Evolutionary conservation across 92 coral and sea anemone species (phyloP).

Genomic region (Scolanthus callimorphus): DNA sequence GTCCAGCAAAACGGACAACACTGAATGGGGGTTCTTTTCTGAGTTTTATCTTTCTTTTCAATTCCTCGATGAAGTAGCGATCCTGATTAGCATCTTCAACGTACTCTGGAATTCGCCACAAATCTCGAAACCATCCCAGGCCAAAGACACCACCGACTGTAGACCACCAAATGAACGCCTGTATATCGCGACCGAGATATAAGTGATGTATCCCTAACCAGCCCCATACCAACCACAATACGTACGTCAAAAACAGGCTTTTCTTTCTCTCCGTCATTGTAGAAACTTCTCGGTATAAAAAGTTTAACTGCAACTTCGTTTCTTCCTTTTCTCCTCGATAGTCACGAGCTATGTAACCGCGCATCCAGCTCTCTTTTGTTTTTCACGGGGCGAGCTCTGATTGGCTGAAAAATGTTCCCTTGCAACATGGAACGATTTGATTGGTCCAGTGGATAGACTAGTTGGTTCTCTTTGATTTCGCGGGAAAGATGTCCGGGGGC

Average conservation of each 20-base stretch:
- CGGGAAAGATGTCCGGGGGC: background rate
- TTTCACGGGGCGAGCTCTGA: slow-evolving; percentile 38
- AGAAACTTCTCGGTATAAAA: too few relatives aligned
- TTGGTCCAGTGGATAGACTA: slow-evolving; percentile 11
- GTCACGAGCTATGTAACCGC: slow-evolving; percentile 8
- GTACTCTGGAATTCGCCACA: slow-evolving; percentile 96
- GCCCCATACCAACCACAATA: slow-evolving; percentile 88
- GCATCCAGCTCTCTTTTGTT: slow-evolving; percentile 5
- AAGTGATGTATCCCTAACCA: slow-evolving; percentile 97
- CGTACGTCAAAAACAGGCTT: slow-evolving; percentile 79
- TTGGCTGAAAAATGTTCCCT: slow-evolving; percentile 5
- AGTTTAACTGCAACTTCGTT: too few relatives aligned
- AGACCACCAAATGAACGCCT: slow-evolving; percentile 99
- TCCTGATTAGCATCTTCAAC: slow-evolving; percentile 93
- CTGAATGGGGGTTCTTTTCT: slow-evolving; percentile 86
- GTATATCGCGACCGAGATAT: slow-evolving; percentile 92
- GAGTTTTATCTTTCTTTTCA: slow-evolving; percentile 62
- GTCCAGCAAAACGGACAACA: slow-evolving; percentile 84
- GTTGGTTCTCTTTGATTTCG: too few relatives aligned
- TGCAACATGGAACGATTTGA: slow-evolving; percentile 42
- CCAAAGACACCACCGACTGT: slow-evolving; percentile 96
- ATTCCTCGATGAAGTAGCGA: slow-evolving; percentile 50
- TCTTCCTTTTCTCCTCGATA: background rate
- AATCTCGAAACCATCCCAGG: slow-evolving; percentile 95
- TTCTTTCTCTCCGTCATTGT: slow-evolving; percentile 61